Percentiles rank a stretch among this genome's conserved stretches.
Evolutionary conservation across 2,888 invertebrate genomes (phyloP).

Genomic region (Microctonus brassicae): DNA sequence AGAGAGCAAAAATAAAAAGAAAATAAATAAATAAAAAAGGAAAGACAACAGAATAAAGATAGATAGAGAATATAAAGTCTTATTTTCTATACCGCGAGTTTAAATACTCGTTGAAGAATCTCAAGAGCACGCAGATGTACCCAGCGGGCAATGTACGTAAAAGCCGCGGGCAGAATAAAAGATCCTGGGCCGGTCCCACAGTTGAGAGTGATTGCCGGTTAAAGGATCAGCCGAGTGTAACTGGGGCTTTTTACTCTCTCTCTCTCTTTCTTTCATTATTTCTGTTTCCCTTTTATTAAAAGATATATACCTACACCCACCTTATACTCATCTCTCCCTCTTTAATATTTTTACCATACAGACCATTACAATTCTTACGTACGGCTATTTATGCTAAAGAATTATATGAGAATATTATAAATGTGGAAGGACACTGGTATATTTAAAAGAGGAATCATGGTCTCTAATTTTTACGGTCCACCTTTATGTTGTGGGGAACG

Average conservation of each 20-base stretch:
- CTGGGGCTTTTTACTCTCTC: conserved; percentile 53
- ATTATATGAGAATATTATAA: conserved; percentile 12
- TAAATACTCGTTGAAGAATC: conserved; percentile 7
- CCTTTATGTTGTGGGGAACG: conserved; percentile 41
- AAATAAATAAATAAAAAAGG: no score
- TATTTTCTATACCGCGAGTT: neutral
- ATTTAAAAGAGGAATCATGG: conserved; percentile 59
- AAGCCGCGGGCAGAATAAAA: conserved; percentile 44
- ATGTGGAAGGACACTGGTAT: conserved; percentile 6
- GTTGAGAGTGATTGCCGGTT: conserved; percentile 65
- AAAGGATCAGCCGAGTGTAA: conserved; percentile 66
- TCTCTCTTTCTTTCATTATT: neutral
- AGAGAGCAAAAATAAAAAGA: neutral
- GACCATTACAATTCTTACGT: neutral
- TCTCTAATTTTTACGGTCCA: conserved; percentile 68
- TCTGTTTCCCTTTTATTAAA: neutral
- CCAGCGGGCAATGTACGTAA: conserved; percentile 33
- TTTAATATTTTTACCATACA: neutral
- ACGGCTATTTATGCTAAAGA: neutral
- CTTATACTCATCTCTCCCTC: neutral
- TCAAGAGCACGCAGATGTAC: conserved; percentile 32
- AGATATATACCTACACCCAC: neutral
- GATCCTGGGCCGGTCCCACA: conserved; percentile 61
- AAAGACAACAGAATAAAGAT: neutral
- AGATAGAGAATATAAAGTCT: neutral